A percentile compares a stretch with the other conserved stretches of the same genome.
phyloP scores from a whole-genome alignment of 2,888 invertebrate species.

The Meiosimyza platycephala region DNA sequence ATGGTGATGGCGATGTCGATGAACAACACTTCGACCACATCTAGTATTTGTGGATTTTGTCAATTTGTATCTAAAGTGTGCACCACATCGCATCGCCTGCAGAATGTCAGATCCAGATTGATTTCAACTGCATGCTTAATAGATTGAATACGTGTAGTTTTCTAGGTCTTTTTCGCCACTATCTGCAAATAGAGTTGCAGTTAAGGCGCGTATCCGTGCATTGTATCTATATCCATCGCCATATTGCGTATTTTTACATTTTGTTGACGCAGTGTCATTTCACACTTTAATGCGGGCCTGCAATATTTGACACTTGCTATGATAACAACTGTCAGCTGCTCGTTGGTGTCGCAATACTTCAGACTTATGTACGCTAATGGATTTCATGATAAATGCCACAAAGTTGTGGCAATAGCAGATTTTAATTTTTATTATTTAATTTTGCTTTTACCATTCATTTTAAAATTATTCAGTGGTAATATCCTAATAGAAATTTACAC shows the following conservation, averaged over 20 bases:
- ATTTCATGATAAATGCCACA: neutral
- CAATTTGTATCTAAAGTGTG: slow-evolving; percentile 1
- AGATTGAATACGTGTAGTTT: too few species aligned
- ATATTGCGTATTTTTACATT: slow-evolving; percentile 1
- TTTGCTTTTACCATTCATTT: too few species aligned
- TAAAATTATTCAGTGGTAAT: too few species aligned
- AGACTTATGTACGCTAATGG: neutral
- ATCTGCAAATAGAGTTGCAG: neutral
- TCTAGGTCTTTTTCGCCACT: neutral
- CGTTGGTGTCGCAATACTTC: slow-evolving; percentile 11
- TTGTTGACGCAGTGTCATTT: too few species aligned
- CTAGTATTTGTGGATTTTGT: slow-evolving; percentile 4
- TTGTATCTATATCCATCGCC: slow-evolving; percentile 5
- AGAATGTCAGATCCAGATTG: neutral
- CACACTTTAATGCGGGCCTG: slow-evolving; percentile 24
- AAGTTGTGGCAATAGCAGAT: too few species aligned
- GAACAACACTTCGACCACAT: neutral
- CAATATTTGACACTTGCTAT: slow-evolving; percentile 19
- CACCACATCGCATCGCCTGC: neutral
- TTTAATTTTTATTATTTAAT: too few species aligned
- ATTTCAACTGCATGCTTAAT: too few species aligned
- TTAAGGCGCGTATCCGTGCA: too few species aligned
- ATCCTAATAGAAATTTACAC: too few species aligned
- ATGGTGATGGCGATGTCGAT: neutral
- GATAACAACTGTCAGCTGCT: slow-evolving; percentile 29